Evolutionary conservation across 2,797 vertebrate species (phyloP).

Genomic region (Adelosebastes latens): DNA sequence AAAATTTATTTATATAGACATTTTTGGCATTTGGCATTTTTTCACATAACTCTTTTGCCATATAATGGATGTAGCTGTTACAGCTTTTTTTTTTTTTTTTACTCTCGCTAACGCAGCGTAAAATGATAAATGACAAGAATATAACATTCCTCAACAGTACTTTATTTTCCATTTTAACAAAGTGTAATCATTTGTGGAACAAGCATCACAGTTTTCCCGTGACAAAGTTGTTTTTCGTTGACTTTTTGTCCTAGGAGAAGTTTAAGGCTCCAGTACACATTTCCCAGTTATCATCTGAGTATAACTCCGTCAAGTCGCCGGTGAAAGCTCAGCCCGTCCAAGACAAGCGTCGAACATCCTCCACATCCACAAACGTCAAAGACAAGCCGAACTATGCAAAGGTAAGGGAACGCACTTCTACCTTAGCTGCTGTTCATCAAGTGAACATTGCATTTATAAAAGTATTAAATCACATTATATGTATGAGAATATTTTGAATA

Average conservation of each 20-base stretch:
- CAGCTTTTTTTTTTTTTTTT: background rate
- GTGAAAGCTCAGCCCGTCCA: conserved; percentile 88
- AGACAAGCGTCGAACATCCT: conserved; percentile 82
- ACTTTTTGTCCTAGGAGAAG: background rate
- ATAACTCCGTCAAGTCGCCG: background rate
- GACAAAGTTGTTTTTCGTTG: background rate
- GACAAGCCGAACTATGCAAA: conserved; percentile 85
- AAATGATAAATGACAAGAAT: background rate
- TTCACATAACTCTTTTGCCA: background rate
- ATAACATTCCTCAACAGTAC: background rate
- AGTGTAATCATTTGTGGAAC: background rate
- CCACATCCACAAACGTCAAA: conserved; percentile 76
- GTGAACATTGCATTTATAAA: background rate
- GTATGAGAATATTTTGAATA: background rate
- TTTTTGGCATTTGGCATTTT: background rate
- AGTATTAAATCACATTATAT: background rate
- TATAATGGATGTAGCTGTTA: background rate
- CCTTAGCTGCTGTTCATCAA: background rate
- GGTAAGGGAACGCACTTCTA: conserved; percentile 67
- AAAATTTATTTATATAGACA: background rate
- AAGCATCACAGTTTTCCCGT: background rate
- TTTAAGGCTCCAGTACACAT: background rate
- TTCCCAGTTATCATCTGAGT: background rate
- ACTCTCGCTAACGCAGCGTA: background rate
- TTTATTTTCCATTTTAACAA: background rate